Evolutionary conservation across 30 jellyfish, hydroid and myxozoan species (phyloP).

Genomic region (Cassiopea andromeda): DNA sequence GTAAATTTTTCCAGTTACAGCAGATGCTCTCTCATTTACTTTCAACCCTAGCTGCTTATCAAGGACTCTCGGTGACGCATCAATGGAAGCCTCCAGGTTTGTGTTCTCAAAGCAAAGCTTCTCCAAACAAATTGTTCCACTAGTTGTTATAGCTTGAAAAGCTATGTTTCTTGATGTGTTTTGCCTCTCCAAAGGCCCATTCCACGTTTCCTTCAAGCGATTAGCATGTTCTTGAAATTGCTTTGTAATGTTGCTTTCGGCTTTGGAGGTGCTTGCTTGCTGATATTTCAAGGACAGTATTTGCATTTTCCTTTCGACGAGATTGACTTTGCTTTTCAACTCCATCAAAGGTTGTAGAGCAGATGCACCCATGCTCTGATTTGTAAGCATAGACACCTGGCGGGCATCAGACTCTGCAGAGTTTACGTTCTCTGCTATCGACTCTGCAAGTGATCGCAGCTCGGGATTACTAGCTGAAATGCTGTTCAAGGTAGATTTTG

Average conservation of each 20-base stretch:
- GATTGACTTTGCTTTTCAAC: background rate
- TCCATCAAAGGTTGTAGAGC: background rate
- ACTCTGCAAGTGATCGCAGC: background rate
- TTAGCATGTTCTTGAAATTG: background rate
- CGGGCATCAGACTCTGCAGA: background rate
- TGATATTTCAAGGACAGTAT: background rate
- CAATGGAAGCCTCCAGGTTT: background rate
- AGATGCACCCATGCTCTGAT: background rate
- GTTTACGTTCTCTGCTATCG: background rate
- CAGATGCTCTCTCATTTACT: background rate
- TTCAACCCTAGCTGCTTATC: background rate
- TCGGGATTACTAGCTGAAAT: background rate
- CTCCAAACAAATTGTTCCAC: slow-evolving; percentile 51
- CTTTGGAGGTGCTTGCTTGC: background rate
- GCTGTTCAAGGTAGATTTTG: background rate
- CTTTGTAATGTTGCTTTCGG: background rate
- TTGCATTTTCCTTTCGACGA: background rate
- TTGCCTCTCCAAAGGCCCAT: slow-evolving; percentile 11
- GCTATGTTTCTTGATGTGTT: background rate
- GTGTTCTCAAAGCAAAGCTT: slow-evolving; percentile 19
- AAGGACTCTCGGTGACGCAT: background rate
- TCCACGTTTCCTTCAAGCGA: background rate
- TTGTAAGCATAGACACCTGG: background rate
- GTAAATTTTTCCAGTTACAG: background rate
- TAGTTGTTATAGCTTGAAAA: background rate